Evolutionary conservation across 2,888 invertebrate genomes (phyloP), one percentile per base, ranked within the genome.

Genomic region (Clunio marinus): DNA sequence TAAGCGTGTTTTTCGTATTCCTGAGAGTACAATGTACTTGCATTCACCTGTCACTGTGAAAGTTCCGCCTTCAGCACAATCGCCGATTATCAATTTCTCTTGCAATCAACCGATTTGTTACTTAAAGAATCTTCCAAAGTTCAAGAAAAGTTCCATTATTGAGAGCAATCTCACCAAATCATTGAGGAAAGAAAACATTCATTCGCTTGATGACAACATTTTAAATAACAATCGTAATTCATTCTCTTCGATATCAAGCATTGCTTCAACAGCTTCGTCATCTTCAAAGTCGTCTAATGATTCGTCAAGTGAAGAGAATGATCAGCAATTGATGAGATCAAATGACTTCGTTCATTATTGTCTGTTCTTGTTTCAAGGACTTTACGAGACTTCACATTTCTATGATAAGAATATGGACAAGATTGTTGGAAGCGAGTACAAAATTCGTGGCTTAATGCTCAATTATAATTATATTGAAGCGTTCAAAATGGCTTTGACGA

Each of bases 331-430:
- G n/a, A n/a, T 22, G 2, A 35, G 69, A 17, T 58, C 66, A 17
- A 71, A 77, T 1, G 76, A 78, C 69, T 78, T 76, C 69, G 77
- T 79, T 68, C 79, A 79, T 71, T 79, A 79, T 72, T 79, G 79
- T 71, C 75, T 79, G 51, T 78, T 77, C 63, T 76, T 78, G 35
- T 79, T 79, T 65, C 79, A 79, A 69, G 79, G 79, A 10, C 73
- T 79, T 4, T 79, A 79, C 65, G 77, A 76, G 72, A 75, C 77
- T 2, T 76, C 77, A n/a, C 68, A 27, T 15, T 66, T 70, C 10
- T 46, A 69, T 24, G 69, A 63, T 13, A 69, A 37, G 70, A 69
- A 62, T 65, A 63, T 68, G 78, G 79, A 24, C 24, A 27, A 65
- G 7, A 65, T 65, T 3, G 45, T 66, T n/a, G 35, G 41, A 5